Conservation (phyloP, 2,113 vertebrate species). For the Bubo blakistoni region DNA sequence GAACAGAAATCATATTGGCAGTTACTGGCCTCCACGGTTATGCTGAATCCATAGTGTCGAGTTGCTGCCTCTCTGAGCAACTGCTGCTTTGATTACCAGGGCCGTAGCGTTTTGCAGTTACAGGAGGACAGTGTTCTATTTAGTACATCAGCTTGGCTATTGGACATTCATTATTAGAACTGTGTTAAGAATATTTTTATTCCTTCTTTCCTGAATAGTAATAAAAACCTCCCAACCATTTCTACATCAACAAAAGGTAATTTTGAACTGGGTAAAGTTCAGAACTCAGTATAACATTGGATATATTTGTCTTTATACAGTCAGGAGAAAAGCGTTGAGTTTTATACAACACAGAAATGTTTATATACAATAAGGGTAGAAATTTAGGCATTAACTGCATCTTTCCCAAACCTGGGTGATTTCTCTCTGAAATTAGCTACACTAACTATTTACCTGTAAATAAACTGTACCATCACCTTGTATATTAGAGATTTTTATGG, state of each 20-base stretch:
- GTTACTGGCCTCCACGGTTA: not conserved
- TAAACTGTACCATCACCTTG: not conserved
- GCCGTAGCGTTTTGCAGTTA: accelerated
- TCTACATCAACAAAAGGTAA: not conserved
- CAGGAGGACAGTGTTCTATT: accelerated
- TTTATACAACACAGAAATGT: not conserved
- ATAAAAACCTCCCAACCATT: not conserved
- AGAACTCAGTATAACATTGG: accelerated
- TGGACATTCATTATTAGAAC: not conserved
- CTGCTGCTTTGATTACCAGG: not conserved
- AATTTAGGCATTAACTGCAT: not conserved
- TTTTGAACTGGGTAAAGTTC: not conserved
- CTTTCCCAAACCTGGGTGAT: not conserved
- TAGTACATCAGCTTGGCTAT: not conserved
- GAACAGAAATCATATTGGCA: not conserved
- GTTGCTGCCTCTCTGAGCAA: not conserved
- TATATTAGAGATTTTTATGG: not conserved
- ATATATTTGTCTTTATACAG: not conserved
- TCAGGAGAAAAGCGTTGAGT: not conserved
- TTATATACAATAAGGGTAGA: not conserved
- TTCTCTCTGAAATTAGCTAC: not conserved
- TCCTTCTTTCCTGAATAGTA: not conserved
- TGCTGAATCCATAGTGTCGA: not conserved
- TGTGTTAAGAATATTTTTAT: not conserved
- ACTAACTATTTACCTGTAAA: not conserved